These are phyloP conservation scores for Deladenus siricidicola DNA, from an alignment of 2,888 invertebrate species.

Conservation along the genomic window DNA sequence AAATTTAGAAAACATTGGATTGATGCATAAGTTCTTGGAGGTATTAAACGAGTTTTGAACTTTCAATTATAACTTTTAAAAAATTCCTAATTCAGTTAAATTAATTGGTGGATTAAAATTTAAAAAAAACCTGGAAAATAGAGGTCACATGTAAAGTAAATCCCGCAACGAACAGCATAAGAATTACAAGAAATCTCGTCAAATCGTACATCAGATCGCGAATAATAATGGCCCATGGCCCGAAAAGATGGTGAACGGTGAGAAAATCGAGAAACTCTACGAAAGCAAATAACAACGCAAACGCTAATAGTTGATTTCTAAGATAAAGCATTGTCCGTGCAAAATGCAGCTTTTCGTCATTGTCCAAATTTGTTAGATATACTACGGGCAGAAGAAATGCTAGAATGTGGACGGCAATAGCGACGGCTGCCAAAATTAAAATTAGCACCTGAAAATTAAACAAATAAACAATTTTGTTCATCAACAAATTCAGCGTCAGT, in stretches of 20 bases:
- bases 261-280: constrained; percentile 83
- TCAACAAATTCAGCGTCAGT: no score
- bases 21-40: no score
- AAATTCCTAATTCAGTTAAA: not conserved
- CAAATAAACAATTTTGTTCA: no score
- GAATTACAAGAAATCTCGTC: constrained; percentile 76
- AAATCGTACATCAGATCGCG: constrained; percentile 63
- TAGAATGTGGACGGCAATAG: constrained; percentile 50
- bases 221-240: constrained; percentile 99
- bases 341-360: constrained; percentile 51
- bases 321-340: constrained; percentile 66
- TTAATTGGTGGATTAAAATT: not conserved
- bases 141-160: constrained; percentile 85
- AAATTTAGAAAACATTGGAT: constrained; percentile 15
- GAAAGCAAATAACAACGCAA: constrained; percentile 87
- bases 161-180: constrained; percentile 94
- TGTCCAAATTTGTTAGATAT: constrained; percentile 44
- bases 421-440: constrained; percentile 45
- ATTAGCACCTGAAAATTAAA: constrained; percentile 47
- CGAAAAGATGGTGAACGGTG: constrained; percentile 96
- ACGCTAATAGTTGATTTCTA: constrained; percentile 89
- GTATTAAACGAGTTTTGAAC: no score
- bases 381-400: constrained; percentile 50
- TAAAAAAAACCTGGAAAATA: constrained; percentile 71
- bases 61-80: not conserved